Evolutionary conservation across 2,113 vertebrate genomes (phyloP).

Genomic region (Dinomys branickii): DNA sequence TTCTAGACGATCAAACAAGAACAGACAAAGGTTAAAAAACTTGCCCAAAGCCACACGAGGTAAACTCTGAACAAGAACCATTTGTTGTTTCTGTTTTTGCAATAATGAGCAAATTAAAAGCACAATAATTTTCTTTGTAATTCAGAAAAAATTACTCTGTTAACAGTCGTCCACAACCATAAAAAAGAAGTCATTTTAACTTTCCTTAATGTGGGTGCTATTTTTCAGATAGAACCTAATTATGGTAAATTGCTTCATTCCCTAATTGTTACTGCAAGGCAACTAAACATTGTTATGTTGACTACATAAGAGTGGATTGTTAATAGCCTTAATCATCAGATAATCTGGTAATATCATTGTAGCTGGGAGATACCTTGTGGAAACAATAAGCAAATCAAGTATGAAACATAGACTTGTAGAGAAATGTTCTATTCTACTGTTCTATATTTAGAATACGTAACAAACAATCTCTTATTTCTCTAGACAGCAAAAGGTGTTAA

Average conservation of each 20-base stretch:
- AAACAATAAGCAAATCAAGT: slow-evolving; percentile 73
- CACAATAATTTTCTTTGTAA: slow-evolving; percentile 81
- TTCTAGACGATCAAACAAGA: slow-evolving; percentile 54
- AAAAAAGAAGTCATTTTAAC: slow-evolving; percentile 85
- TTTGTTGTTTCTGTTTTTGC: slow-evolving; percentile 80
- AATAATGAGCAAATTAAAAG: slow-evolving; percentile 78
- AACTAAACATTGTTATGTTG: slow-evolving; percentile 87
- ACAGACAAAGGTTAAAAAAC: slow-evolving; percentile 63
- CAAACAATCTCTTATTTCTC: neutral
- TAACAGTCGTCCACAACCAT: slow-evolving; percentile 80
- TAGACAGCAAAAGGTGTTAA: slow-evolving; percentile 16
- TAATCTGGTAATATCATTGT: slow-evolving; percentile 86
- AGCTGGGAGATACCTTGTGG: slow-evolving; percentile 80
- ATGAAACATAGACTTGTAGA: slow-evolving; percentile 49
- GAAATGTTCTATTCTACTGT: neutral
- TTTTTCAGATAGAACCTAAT: slow-evolving; percentile 87
- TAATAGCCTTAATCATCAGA: slow-evolving; percentile 88
- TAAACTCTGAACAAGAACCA: neutral
- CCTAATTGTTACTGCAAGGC: slow-evolving; percentile 90
- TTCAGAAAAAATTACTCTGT: slow-evolving; percentile 68
- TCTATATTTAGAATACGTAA: neutral
- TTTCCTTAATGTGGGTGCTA: slow-evolving; percentile 85
- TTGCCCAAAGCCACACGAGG: slow-evolving; percentile 24
- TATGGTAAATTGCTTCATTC: slow-evolving; percentile 88
- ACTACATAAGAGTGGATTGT: slow-evolving; percentile 87